Evolutionary conservation across 2,888 invertebrate species (phyloP).

Genomic region (Buathra laborator): DNA sequence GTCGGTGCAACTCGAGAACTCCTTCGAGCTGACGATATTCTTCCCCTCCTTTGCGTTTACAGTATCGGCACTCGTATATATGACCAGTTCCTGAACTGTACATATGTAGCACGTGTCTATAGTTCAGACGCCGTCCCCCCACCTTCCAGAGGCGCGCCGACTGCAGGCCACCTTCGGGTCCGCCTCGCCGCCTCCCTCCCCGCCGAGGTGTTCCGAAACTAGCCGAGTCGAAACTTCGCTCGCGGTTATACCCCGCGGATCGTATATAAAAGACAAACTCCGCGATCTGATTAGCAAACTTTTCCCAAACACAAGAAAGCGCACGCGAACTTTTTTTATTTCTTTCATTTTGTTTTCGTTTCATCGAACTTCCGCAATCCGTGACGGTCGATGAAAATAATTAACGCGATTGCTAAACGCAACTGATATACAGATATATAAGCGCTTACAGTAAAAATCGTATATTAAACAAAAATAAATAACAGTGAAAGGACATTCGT

Average conservation of each 20-base stretch:
- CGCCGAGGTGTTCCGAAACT: conserved; percentile 66
- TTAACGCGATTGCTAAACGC: not conserved
- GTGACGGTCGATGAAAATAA: not conserved
- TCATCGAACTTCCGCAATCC: conserved; percentile 6
- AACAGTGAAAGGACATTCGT: too few species aligned
- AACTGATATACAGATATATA: too few species aligned
- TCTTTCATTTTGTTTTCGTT: too few species aligned
- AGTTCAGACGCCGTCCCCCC: conserved; percentile 29
- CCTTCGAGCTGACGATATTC: too few species aligned
- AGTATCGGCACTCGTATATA: not conserved
- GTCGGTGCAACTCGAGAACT: too few species aligned
- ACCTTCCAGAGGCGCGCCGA: conserved; percentile 37
- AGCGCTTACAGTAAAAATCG: too few species aligned
- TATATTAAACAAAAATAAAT: too few species aligned
- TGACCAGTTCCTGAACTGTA: not conserved
- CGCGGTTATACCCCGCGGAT: conserved; percentile 35
- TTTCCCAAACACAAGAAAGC: conserved; percentile 70
- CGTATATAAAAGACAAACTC: conserved; percentile 83
- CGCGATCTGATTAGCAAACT: conserved; percentile 83
- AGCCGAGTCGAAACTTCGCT: conserved; percentile 59
- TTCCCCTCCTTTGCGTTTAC: not conserved
- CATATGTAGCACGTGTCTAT: not conserved
- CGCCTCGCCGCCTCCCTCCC: not conserved
- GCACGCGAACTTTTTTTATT: conserved; percentile 48
- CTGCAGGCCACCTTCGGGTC: conserved; percentile 56